These are phyloP conservation scores for Callionymus lyra DNA, from an alignment of 2,113 vertebrate genomes.

Conservation along the genomic window DNA sequence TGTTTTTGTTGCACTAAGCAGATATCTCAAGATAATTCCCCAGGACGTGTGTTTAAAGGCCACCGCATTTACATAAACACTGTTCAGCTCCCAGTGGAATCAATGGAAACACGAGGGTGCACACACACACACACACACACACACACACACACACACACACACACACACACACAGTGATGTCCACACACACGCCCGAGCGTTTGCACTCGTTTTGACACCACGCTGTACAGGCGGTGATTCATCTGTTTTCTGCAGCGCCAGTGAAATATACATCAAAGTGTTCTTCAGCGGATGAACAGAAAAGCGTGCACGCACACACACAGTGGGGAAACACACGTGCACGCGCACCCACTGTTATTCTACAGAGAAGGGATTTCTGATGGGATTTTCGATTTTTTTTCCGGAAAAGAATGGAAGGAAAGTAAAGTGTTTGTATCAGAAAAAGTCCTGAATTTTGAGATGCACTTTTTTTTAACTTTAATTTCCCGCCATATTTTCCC, in stretches of 20 bases:
- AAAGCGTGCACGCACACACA: conserved; percentile 16
- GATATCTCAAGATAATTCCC: conserved; percentile 53
- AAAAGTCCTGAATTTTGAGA: conserved; percentile 1
- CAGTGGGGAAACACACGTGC: no score
- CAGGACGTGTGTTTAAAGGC: conserved; percentile 52
- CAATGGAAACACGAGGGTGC: conserved; percentile 34
- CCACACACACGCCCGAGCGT: conserved; percentile 1
- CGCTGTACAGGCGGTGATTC: conserved; percentile 17
- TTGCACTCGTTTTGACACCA: conserved; percentile 35
- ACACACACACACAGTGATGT: conserved; percentile 3
- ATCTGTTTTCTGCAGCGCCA: conserved; percentile 35
- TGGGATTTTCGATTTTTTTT: conserved; percentile 6
- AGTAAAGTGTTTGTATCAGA: no score
- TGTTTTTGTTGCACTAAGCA: conserved; percentile 38
- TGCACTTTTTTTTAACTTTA: neutral
- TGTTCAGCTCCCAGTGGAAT: conserved; percentile 46
- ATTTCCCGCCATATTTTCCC: conserved; percentile 8
- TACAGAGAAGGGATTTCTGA: conserved; percentile 4
- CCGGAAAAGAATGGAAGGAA: conserved; percentile 1
- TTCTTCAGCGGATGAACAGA: conserved; percentile 22
- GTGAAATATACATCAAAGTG: conserved; percentile 57
- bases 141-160: neutral
- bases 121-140: conserved; percentile 8
- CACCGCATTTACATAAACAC: conserved; percentile 59
- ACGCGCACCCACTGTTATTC: conserved; percentile 4